Base-by-base conservation (phyloP, 2,888 invertebrate genomes). In the Masnerella sp. region DNA sequence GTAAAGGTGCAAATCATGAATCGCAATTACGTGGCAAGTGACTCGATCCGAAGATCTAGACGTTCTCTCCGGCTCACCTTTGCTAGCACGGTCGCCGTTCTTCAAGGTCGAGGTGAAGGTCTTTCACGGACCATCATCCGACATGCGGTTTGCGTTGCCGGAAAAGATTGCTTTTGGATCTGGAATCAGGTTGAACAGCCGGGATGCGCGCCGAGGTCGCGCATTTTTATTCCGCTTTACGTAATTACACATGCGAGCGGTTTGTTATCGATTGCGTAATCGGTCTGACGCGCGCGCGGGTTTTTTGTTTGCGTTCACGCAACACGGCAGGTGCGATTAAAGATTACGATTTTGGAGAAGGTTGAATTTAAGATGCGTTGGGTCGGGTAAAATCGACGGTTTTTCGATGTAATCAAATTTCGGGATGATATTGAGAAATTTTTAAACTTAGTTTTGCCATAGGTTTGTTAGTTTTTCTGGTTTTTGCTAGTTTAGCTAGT, bases 101-200 rank as follows among this genome's bases (percentile, higher is more conserved):
- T 79, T 82, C 83, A 82, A 83, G 83, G 83, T 77, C 83, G 81
- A 81, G 83, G 83, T 80, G 81, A 83, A 84, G 84, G 83, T 72
- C 78, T 77, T 67, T 68, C 59, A 47, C 52, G 72, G 78, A 78
- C 78, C 76, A 77, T 79, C 80, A 77, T 78, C 71, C 74, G 59
- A 51, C 73, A 69, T 70, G 77, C 78, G 76, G 72, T 81, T 76
- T 78, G 73, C 77, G 76, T 78, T 77, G 68, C 70, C 72, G 75
- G 75, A 62, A 75, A 65, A 62, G 69, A 52, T 64, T 11, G 15
- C 18, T 20, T 30, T 28, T 12, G 45, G 38, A 36, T 65, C 40
- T 30, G 28, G 20, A 64, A 64, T 45, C 14, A 9, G 7, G 28
- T 20, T 28, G 11, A 20, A n/a, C 30, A 25, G 8, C 25, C 51